These are phyloP conservation scores for Cephus sareptanus DNA, from an alignment of 2,888 invertebrate species.

Conservation along the genomic window DNA sequence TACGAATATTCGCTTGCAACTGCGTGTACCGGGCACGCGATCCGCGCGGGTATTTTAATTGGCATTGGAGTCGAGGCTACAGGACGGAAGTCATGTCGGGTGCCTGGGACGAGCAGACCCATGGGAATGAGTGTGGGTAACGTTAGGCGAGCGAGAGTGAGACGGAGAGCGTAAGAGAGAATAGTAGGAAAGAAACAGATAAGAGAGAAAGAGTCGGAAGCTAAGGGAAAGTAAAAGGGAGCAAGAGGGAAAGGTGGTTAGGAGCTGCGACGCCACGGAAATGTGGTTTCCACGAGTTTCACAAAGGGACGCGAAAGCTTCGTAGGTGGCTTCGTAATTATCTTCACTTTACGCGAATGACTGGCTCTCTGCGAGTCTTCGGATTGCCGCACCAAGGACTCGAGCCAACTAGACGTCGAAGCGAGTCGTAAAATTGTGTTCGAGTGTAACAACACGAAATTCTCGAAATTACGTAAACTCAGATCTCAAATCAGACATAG, in stretches of 20 bases:
- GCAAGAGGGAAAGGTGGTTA: conserved; percentile 14
- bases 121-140: conserved; percentile 1
- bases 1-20: background rate
- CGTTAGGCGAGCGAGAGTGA: conserved; percentile 3
- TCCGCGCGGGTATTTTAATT: background rate
- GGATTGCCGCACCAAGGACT: background rate
- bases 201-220: background rate
- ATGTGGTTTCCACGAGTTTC: background rate
- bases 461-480: background rate
- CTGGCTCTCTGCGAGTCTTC: background rate
- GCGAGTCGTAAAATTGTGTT: background rate
- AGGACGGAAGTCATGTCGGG: background rate
- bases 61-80: background rate
- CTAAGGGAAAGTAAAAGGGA: conserved; percentile 6
- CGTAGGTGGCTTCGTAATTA: background rate
- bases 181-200: background rate
- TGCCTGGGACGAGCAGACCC: background rate
- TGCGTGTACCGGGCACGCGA: background rate
- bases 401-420: background rate
- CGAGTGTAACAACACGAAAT: background rate
- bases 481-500: background rate
- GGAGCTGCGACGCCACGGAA: background rate
- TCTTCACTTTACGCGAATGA: background rate
- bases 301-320: background rate
- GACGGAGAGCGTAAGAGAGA: conserved; percentile 15